A percentile compares a stretch with the other conserved stretches of the same genome.
phyloP scores from a whole-genome alignment of 1,140 invertebrate genomes.

The Saccostrea cuccullata region DNA sequence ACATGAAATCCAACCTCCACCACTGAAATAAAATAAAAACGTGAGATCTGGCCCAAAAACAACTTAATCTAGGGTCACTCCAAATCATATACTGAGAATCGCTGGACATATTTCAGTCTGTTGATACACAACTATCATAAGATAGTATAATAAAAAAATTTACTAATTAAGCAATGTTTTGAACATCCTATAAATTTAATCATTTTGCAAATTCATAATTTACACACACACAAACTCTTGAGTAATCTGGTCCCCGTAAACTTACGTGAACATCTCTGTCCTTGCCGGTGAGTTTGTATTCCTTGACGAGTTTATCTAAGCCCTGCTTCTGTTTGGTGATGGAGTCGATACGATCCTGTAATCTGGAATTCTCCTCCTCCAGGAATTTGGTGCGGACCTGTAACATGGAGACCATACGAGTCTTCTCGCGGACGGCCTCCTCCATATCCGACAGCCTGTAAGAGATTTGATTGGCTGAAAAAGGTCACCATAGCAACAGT shows the following conservation, averaged over 20 bases:
- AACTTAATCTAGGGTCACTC: neutral
- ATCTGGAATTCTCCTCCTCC: constrained; percentile 74
- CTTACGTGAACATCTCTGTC: constrained; percentile 65
- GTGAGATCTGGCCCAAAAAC: too few relatives aligned
- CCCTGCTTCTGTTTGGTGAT: constrained; percentile 69
- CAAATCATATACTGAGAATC: neutral
- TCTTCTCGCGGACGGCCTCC: constrained; percentile 68
- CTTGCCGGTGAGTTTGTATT: constrained; percentile 65
- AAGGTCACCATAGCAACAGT: neutral
- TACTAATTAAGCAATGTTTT: too few relatives aligned
- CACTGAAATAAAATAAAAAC: too few relatives aligned
- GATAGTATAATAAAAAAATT: neutral
- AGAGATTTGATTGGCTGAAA: constrained; percentile 43
- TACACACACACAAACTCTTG: too few relatives aligned
- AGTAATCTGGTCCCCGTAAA: neutral
- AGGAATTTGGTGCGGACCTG: constrained; percentile 70
- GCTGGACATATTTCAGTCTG: neutral
- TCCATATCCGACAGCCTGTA: constrained; percentile 73
- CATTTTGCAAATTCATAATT: too few relatives aligned
- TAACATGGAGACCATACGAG: constrained; percentile 67
- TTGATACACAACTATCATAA: too few relatives aligned
- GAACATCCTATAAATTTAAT: too few relatives aligned
- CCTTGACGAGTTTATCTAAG: constrained; percentile 70
- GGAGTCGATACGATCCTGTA: constrained; percentile 70
- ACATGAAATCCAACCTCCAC: too few relatives aligned